Conservation (phyloP, 2,113 vertebrate genomes). For the Festucalex cinctus region DNA sequence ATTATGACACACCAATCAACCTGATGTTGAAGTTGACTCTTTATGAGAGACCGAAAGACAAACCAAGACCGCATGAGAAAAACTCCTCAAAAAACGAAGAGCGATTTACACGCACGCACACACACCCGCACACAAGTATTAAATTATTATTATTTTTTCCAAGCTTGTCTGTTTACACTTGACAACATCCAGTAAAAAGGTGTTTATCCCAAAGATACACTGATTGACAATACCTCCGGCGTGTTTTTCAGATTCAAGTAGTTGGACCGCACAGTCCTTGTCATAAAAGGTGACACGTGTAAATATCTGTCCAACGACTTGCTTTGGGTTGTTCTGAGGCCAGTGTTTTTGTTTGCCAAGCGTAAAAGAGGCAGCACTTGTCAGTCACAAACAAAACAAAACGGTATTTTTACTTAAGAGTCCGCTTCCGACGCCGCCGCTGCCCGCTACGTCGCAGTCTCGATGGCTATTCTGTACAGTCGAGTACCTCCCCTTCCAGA, state of each 20-base stretch:
- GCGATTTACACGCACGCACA: background rate
- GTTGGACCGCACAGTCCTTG: slow-evolving; percentile 5
- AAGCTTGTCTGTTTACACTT: slow-evolving; percentile 24
- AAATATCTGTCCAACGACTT: slow-evolving; percentile 4
- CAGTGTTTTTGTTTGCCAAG: slow-evolving; percentile 20
- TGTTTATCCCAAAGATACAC: slow-evolving; percentile 15
- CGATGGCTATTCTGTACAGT: slow-evolving; percentile 88
- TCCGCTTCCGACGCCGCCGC: slow-evolving; percentile 22
- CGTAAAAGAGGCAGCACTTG: slow-evolving; percentile 40
- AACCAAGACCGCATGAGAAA: background rate
- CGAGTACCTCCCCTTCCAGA: slow-evolving; percentile 57
- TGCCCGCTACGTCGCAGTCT: slow-evolving; percentile 51
- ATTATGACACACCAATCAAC: background rate
- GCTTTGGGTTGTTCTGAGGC: slow-evolving; percentile 32
- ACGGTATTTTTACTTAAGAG: slow-evolving; percentile 36
- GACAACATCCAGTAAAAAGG: slow-evolving; percentile 34
- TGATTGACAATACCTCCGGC: slow-evolving; percentile 32
- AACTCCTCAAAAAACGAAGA: background rate
- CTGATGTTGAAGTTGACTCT: background rate
- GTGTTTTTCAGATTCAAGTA: slow-evolving; percentile 45
- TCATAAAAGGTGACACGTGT: background rate
- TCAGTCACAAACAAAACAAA: slow-evolving; percentile 45
- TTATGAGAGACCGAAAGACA: background rate
- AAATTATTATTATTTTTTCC: background rate
- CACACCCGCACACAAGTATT: background rate